Base-by-base conservation (phyloP, 2,888 invertebrate genomes). In the Zygaena filipendulae region DNA sequence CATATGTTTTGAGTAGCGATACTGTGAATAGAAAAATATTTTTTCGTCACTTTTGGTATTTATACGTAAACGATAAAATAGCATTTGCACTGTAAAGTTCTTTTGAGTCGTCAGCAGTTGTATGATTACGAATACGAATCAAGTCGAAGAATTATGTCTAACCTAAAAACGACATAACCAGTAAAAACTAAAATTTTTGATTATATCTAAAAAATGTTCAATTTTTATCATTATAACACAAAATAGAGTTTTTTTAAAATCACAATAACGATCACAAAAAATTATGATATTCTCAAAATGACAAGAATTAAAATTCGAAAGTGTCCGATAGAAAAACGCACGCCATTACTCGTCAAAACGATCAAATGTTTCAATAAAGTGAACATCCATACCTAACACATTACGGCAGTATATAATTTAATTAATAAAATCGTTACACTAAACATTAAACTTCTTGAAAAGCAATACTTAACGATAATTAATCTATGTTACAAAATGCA, bases 331-430 rank as follows among this genome's bases (percentile, higher is more conserved):
- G 82, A 81, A 82, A 75, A 79, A 77, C 82, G 84, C 84, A 85
- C 84, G 84, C 84, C 84, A 84, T 85, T 85, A 82, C 82, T 83
- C 77, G 81, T 64, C 69, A 72, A 71, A 70, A 69, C n/a, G 68
- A 69, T 71, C 66, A 67, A 67, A 71, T 70, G 69, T 68, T 66
- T 67, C 58, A 66, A 45, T 59, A 57, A 62, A 46, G 48, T 44
- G 38, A 52, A 55, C 53, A 58, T 59, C 58, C 85, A 81, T 85
- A 87, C 87, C 87, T 88, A 87, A 82, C 83, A 82, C 86, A 87
- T 87, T 84, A 83, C 87, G 84, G 77, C 64, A 80, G 71, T 69
- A 82, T 77, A 81, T 84, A 81, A 66, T 72, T 75, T 74, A 74
- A 66, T 62, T 52, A 56, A 64, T 67, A 60, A 68, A 6, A 52